phyloP scores from a whole-genome alignment of 2,113 vertebrate genomes.

The Pelobates fuscus region DNA sequence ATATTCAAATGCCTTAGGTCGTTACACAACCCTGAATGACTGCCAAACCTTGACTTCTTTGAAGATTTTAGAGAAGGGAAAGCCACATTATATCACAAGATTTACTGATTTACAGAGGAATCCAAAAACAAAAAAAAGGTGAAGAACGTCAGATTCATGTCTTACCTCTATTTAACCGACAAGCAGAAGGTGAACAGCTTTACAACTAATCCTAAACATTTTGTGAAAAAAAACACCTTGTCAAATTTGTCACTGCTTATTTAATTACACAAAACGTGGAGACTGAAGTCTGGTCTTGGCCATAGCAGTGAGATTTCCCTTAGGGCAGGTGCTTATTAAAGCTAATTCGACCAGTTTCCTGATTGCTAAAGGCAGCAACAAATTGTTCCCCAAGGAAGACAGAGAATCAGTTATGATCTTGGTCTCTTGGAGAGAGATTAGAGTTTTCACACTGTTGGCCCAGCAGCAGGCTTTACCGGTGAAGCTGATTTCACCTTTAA shows the following conservation, averaged over 20 bases:
- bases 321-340: conserved; percentile 66
- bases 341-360: conserved; percentile 72
- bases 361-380: conserved; percentile 73
- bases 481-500: conserved; percentile 74
- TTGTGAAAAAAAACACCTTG: conserved; percentile 57
- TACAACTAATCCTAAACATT: conserved; percentile 53
- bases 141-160: neutral
- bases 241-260: conserved; percentile 75
- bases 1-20: too few relatives aligned
- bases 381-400: conserved; percentile 74
- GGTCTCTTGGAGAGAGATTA: conserved; percentile 69
- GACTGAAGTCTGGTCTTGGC: conserved; percentile 62
- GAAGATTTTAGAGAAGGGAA: neutral
- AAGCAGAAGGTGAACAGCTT: conserved; percentile 49
- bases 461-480: conserved; percentile 66
- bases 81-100: neutral
- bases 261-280: conserved; percentile 78
- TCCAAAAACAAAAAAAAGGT: neutral
- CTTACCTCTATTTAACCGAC: neutral
- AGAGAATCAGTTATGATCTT: conserved; percentile 78
- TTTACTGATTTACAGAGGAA: neutral
- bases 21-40: too few relatives aligned
- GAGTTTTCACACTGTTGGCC: conserved; percentile 68
- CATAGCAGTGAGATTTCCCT: conserved; percentile 61
- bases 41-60: neutral